A percentile compares a stretch with the other conserved stretches of the same genome.
Conservation (phyloP, 2,888 invertebrate genomes). For the Platycheirus albimanus region DNA sequence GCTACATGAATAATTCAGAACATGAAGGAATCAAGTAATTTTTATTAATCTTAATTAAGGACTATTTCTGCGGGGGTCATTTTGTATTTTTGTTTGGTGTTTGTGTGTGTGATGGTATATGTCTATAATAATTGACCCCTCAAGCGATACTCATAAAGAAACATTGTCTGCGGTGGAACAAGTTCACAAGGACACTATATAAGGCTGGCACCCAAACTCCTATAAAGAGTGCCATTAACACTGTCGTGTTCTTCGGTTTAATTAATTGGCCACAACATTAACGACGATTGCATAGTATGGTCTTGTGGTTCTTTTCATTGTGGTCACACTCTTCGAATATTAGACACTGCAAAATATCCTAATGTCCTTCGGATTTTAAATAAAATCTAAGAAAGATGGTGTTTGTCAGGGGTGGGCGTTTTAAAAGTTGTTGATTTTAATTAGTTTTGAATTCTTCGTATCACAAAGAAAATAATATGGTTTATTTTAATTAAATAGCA, state of each 20-base stretch:
- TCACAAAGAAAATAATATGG: no score
- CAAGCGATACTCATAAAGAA: conserved; percentile 47
- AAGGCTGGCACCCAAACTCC: conserved; percentile 7
- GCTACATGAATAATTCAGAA: conserved; percentile 65
- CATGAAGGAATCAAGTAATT: conserved; percentile 66
- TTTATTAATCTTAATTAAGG: conserved; percentile 72
- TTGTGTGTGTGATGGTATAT: not conserved
- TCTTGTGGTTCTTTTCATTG: conserved; percentile 32
- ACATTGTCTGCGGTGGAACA: conserved; percentile 21
- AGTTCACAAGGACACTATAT: conserved; percentile 1
- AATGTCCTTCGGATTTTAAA: not conserved
- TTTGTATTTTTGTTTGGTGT: conserved; percentile 23
- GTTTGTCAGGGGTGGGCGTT: no score
- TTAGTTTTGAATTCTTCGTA: no score
- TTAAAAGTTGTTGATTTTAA: no score
- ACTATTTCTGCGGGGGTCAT: conserved; percentile 41
- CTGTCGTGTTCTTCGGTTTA: conserved; percentile 54
- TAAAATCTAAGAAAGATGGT: no score
- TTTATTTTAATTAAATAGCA: no score
- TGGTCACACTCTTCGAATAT: conserved; percentile 6
- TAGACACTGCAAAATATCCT: conserved; percentile 10
- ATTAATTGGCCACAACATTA: conserved; percentile 66
- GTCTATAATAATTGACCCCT: conserved; percentile 59
- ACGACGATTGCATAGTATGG: conserved; percentile 37
- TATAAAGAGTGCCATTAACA: conserved; percentile 60